Evolutionary conservation across 2,113 vertebrate genomes (phyloP).

Genomic region (Athene cunicularia): DNA sequence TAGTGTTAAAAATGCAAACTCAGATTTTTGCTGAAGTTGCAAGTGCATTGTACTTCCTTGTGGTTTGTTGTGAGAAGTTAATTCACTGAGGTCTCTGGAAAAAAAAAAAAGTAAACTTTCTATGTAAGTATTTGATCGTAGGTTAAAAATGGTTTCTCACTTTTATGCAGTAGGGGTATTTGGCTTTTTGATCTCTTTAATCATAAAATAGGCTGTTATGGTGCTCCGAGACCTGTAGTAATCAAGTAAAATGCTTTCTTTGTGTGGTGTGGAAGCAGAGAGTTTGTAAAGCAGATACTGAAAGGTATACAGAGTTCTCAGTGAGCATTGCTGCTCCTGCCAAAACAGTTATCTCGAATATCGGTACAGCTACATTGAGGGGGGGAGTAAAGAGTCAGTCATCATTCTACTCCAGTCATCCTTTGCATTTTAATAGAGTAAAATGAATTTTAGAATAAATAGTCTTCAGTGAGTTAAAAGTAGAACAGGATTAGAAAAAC

Average conservation of each 20-base stretch:
- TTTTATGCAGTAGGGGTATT: background rate
- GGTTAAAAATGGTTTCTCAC: background rate
- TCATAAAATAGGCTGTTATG: background rate
- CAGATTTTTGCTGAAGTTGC: constrained; percentile 42
- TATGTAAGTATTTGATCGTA: background rate
- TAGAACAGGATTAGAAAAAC: background rate
- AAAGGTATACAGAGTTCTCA: background rate
- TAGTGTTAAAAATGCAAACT: background rate
- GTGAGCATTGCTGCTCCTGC: background rate
- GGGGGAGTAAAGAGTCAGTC: background rate
- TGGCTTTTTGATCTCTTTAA: background rate
- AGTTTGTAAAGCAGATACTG: background rate
- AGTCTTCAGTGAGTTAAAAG: background rate
- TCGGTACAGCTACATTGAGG: background rate
- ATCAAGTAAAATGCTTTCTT: background rate
- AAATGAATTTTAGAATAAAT: background rate
- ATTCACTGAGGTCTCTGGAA: background rate
- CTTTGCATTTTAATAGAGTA: background rate
- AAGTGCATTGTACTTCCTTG: constrained; percentile 12
- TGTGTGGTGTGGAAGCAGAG: background rate
- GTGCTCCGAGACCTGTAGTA: background rate
- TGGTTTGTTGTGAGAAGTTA: constrained; percentile 19
- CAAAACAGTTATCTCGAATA: background rate
- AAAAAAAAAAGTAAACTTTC: background rate
- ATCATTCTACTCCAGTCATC: no score